Conservation (phyloP, 2,888 invertebrate genomes). For the Dryomyza anilis region DNA sequence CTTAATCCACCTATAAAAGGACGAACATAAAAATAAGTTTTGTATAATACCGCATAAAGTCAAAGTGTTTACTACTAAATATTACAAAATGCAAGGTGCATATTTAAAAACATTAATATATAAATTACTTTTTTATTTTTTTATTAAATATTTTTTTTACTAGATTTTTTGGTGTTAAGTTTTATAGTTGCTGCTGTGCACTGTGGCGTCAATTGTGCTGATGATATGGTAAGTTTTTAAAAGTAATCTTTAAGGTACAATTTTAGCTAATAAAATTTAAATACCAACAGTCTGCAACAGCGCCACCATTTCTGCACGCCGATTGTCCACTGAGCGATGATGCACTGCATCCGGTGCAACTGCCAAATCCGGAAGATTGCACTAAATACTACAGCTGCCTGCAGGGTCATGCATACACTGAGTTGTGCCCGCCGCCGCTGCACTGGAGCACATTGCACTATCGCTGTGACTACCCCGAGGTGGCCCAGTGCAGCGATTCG, state of each 20-base stretch:
- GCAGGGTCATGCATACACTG: constrained; percentile 39
- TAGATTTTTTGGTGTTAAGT: too few species aligned
- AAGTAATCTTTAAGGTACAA: neutral
- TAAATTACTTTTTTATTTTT: too few species aligned
- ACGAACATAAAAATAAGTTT: too few species aligned
- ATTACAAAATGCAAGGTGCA: too few species aligned
- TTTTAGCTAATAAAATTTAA: neutral
- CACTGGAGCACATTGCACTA: constrained; percentile 47
- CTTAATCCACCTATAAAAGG: too few species aligned
- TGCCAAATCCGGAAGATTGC: constrained; percentile 46
- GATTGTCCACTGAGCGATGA: constrained; percentile 45
- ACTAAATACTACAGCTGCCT: constrained; percentile 49
- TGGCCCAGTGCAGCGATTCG: constrained; percentile 40
- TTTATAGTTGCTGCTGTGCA: neutral
- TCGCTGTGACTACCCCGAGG: constrained; percentile 47
- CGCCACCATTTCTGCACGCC: constrained; percentile 25
- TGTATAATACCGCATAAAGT: too few species aligned
- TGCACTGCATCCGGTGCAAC: constrained; percentile 41
- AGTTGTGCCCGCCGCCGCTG: constrained; percentile 44
- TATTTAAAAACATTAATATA: too few species aligned
- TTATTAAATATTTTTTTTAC: too few species aligned
- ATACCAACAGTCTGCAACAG: neutral
- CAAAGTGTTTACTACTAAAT: too few species aligned
- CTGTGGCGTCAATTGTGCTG: neutral
- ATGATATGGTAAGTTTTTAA: neutral